A percentile compares a stretch with the other conserved stretches of the same genome.
Evolutionary conservation across 2,113 vertebrate genomes (phyloP).

Genomic region (Nesogale talazaci): DNA sequence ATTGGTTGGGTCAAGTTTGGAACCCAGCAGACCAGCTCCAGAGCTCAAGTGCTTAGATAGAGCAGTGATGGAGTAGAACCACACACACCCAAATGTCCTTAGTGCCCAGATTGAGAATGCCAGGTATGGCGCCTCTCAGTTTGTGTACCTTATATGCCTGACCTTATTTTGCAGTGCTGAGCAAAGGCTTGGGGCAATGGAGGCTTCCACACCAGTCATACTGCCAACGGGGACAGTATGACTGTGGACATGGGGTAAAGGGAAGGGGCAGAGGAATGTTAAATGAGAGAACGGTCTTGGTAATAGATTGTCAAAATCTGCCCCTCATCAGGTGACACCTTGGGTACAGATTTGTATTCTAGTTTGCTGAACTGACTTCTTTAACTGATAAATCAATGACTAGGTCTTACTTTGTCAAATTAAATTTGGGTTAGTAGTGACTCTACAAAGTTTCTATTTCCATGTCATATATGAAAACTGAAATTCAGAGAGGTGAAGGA

Average conservation of each 20-base stretch:
- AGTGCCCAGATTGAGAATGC: neutral
- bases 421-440: neutral
- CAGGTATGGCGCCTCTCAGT: neutral
- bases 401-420: neutral
- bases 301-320: neutral
- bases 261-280: accelerated
- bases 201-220: neutral
- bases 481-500: neutral
- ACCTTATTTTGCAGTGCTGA: neutral
- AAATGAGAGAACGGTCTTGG: neutral
- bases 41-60: neutral
- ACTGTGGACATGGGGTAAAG: neutral
- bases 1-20: neutral
- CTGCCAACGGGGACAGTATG: neutral
- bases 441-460: neutral
- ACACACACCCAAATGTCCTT: neutral
- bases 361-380: neutral
- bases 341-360: neutral
- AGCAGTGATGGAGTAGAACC: neutral
- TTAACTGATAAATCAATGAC: neutral
- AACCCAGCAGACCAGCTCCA: neutral
- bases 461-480: neutral
- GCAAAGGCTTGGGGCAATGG: neutral
- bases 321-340: too few species aligned
- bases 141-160: accelerated